Percentiles rank a stretch among this genome's conserved stretches.
Conservation (phyloP, 2,888 invertebrate species). For the Noctua comes region DNA sequence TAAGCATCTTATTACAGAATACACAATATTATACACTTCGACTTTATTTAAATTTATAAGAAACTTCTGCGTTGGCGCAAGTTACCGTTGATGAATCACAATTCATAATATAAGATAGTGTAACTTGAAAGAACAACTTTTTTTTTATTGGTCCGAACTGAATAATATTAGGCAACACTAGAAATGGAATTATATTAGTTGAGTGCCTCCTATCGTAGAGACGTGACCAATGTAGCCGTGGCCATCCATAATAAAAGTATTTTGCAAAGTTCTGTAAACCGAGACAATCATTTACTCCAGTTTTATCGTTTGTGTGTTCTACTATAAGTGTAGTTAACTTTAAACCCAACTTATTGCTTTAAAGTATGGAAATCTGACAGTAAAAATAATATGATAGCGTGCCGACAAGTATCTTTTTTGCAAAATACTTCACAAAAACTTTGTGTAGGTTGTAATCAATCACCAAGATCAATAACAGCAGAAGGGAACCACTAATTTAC, state of each 20-base stretch:
- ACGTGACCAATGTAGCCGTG: not conserved
- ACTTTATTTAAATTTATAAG: not conserved
- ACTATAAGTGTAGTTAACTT: not conserved
- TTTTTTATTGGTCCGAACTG: not conserved
- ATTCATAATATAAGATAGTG: not conserved
- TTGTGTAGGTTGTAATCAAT: not conserved
- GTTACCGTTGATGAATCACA: not conserved
- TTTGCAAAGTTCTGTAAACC: not conserved
- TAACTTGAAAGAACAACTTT: conserved; percentile 16
- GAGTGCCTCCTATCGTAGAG: not conserved
- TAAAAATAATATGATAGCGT: conserved; percentile 18
- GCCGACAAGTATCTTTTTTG: conserved; percentile 5
- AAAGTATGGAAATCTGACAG: not conserved
- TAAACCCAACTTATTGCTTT: conserved; percentile 3
- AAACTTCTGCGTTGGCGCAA: not conserved
- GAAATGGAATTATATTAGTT: conserved; percentile 9
- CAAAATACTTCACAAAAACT: not conserved
- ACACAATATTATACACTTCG: not conserved
- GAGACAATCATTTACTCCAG: not conserved
- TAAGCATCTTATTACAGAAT: conserved; percentile 13
- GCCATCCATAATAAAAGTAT: not conserved
- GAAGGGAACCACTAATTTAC: conserved; percentile 3
- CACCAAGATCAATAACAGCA: conserved; percentile 6
- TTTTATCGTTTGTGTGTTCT: not conserved
- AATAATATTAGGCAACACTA: not conserved